Conservation (phyloP, 2,888 invertebrate genomes). For the Phymatocera aterrima region DNA sequence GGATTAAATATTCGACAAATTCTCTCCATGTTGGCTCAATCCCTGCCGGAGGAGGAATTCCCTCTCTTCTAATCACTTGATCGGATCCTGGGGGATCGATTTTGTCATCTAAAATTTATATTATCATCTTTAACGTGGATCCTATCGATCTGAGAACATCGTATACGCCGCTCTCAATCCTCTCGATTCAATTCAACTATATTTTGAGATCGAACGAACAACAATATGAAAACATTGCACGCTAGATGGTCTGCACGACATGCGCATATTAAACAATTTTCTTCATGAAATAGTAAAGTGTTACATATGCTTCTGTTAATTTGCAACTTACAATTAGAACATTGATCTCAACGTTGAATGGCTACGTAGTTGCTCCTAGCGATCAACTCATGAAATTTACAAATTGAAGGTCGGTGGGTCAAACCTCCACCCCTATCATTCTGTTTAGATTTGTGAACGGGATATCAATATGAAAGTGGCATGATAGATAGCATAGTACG, state of each 20-base stretch:
- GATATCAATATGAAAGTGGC: not conserved
- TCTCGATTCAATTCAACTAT: not conserved
- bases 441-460: not conserved
- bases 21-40: conserved; percentile 77
- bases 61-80: conserved; percentile 57
- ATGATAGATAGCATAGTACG: not conserved
- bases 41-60: conserved; percentile 63
- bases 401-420: conserved; percentile 6
- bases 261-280: not conserved
- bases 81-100: conserved; percentile 54
- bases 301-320: not conserved
- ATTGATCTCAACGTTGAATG: not conserved
- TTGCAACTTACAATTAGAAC: not conserved
- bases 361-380: not conserved
- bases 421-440: not conserved
- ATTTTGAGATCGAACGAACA: conserved; percentile 1
- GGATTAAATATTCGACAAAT: conserved; percentile 76
- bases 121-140: not conserved
- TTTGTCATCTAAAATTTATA: conserved; percentile 50
- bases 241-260: conserved; percentile 15
- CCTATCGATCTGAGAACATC: not conserved
- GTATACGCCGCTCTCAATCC: not conserved
- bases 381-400: not conserved
- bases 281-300: conserved; percentile 14
- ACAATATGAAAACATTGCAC: not conserved